Evolutionary conservation across 2,888 invertebrate genomes (phyloP), one percentile per base, ranked within the genome.

Genomic region (Chrysopilus asiliformis): DNA sequence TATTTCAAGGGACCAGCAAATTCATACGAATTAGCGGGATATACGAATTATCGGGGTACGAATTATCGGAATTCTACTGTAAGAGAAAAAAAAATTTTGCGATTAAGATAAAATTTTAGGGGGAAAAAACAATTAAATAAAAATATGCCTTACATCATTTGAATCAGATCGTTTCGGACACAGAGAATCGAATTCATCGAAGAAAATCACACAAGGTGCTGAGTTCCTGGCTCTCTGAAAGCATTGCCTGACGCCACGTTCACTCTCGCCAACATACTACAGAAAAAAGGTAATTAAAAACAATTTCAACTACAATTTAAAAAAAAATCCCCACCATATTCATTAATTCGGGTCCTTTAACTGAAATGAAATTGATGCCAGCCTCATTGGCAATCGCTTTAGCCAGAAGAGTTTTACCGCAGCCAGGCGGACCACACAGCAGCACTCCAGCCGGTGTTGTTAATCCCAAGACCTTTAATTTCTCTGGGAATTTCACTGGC

Each of bases 361-460:
- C 94, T 6, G 94, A 93, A 50, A 98, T 93, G 51, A 98, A 98
- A 65, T 97, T 98, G 26, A 98, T 87, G 20, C 94, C 94, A 25
- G 95, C 91, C 65, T 98, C 97, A 65, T 97, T 97, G 1, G 98
- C 97, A 25, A 98, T 80, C 16, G 97, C 98, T 69, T 98, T 98
- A 2, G 97, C 98, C 34, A 98, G 64, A 18, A 98, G 68, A 0
- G 98, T 98, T 68, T 98, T 98, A 32, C 87, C 87, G 56, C 87
- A 87, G 36, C 97, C 97, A 4, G 97, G 97, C 5, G 98, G 98
- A 0, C 98, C 97, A 59, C 91, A 95, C 3, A 98, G 68, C 40
- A 98, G 63, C 4, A 98, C 81, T 24, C 97, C 97, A 36, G 89
- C 83, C 0, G 94, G 82, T 6, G 79, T 71, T 26, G 71, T 71